phyloP scores from a whole-genome alignment of 1,140 invertebrate species.

The Cataglyphis hispanica region DNA sequence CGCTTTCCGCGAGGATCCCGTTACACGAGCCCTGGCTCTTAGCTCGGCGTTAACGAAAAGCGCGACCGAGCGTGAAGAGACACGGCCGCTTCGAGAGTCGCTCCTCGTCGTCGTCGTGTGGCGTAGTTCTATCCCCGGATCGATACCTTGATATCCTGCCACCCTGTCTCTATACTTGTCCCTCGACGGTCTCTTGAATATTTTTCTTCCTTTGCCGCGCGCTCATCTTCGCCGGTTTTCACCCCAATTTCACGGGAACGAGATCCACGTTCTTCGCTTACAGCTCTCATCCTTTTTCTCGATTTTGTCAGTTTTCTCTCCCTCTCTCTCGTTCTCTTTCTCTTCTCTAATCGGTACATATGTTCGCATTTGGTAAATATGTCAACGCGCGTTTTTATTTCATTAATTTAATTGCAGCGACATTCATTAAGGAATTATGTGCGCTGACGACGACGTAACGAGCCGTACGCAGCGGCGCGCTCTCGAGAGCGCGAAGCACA shows the following conservation, averaged over 20 bases:
- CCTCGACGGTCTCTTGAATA: slow-evolving; percentile 66
- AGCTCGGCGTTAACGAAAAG: slow-evolving; percentile 79
- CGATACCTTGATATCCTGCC: slow-evolving; percentile 75
- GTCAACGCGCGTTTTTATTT: slow-evolving; percentile 41
- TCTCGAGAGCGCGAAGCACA: slow-evolving; percentile 36
- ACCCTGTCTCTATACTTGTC: slow-evolving; percentile 71
- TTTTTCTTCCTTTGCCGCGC: slow-evolving; percentile 70
- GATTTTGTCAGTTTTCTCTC: neutral
- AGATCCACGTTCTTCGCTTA: slow-evolving; percentile 54
- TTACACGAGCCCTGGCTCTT: slow-evolving; percentile 79
- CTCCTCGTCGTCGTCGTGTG: slow-evolving; percentile 70
- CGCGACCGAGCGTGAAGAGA: slow-evolving; percentile 77
- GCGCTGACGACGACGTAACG: slow-evolving; percentile 39
- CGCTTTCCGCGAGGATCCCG: slow-evolving; percentile 80
- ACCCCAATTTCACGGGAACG: slow-evolving; percentile 72
- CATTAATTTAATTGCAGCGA: slow-evolving; percentile 58
- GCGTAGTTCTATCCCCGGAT: slow-evolving; percentile 64
- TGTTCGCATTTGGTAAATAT: neutral
- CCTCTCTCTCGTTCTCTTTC: neutral
- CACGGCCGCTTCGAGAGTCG: slow-evolving; percentile 75
- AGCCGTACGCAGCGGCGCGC: slow-evolving; percentile 19
- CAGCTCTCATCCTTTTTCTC: slow-evolving; percentile 24
- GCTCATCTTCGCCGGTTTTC: slow-evolving; percentile 65
- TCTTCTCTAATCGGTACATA: neutral
- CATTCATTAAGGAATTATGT: slow-evolving; percentile 48